Base-by-base conservation (phyloP, 2,888 invertebrate genomes). In the Apantesis nais region DNA sequence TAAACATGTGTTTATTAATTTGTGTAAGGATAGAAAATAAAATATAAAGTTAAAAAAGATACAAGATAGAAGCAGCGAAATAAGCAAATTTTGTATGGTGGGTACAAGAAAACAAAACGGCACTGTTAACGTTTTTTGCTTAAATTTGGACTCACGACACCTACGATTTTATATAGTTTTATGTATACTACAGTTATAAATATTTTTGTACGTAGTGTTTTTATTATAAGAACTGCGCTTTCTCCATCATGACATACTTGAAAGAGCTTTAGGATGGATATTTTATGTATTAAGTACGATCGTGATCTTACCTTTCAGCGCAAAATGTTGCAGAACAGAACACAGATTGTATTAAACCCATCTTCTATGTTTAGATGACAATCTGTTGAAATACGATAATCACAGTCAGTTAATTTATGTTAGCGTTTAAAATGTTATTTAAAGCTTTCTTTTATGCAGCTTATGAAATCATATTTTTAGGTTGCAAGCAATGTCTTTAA, bases 271-370 rank as follows among this genome's bases (percentile, higher is more conserved):
- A n/a, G n/a, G n/a, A n/a, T n/a, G n/a, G n/a, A n/a, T n/a, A n/a
- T n/a, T n/a, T n/a, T n/a, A n/a, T 52, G 19, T 52, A 52, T n/a
- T 39, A 31, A n/a, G n/a, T 12, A 39, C 12, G 34, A 62, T 11
- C 3, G 39, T 41, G 14, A 37, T 34, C 48, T 82, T 82, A 94
- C 94, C 94, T 91, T 88, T 94, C 94, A 4, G 90, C 80, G 77
- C 94, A 94, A 78, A 93, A 92, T 74, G 90, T 89, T 66, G 90
- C 70, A 37, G 93, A 91, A 83, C 93, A 93, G 75, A 92, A 86
- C 70, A 93, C 75, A 1, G 94, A 94, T 72, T 93, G 92, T 76
- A 94, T 79, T 68, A 92, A 75, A 68, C 94, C 94, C 93, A 93
- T 93, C 48, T 70, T 78, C 41, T 62, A 70, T 66, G 31, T 71